A percentile compares a stretch with the other conserved stretches of the same genome.
phyloP scores from a whole-genome alignment of 2,888 invertebrate species.

The Xanthorhoe spadicearia region DNA sequence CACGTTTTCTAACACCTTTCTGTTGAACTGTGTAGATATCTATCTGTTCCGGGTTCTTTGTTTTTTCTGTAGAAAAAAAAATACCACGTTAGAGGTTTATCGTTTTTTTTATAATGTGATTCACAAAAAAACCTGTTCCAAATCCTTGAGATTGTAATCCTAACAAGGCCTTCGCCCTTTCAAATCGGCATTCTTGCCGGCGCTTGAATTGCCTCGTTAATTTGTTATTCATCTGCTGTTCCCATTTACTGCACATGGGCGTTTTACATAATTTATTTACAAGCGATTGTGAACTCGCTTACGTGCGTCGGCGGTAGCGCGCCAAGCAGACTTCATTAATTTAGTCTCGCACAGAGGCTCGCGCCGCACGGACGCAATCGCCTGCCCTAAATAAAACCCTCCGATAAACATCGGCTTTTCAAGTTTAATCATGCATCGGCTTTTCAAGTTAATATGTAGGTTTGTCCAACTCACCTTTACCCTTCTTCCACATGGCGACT shows the following conservation, averaged over 20 bases:
- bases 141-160: conserved; percentile 36
- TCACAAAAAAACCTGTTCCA: conserved; percentile 40
- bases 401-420: conserved; percentile 12
- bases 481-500: conserved; percentile 88
- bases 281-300: conserved; percentile 64
- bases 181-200: conserved; percentile 44
- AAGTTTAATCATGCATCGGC: conserved; percentile 8
- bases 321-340: conserved; percentile 66
- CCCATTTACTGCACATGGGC: conserved; percentile 50
- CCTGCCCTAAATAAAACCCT: conserved; percentile 42
- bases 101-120: conserved; percentile 33
- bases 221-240: conserved; percentile 54
- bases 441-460: conserved; percentile 34
- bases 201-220: conserved; percentile 49
- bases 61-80: conserved; percentile 85
- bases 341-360: conserved; percentile 60
- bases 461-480: conserved; percentile 85
- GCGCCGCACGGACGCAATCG: conserved; percentile 56
- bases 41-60: conserved; percentile 89
- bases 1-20: conserved; percentile 85
- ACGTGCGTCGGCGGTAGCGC: conserved; percentile 59
- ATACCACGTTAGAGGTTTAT: conserved; percentile 32
- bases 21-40: conserved; percentile 87
- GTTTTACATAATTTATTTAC: conserved; percentile 68
- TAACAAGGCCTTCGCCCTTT: conserved; percentile 53